These are phyloP conservation scores for Ericerus pela DNA, from an alignment of 1,140 invertebrate species.

Conservation along the genomic window DNA sequence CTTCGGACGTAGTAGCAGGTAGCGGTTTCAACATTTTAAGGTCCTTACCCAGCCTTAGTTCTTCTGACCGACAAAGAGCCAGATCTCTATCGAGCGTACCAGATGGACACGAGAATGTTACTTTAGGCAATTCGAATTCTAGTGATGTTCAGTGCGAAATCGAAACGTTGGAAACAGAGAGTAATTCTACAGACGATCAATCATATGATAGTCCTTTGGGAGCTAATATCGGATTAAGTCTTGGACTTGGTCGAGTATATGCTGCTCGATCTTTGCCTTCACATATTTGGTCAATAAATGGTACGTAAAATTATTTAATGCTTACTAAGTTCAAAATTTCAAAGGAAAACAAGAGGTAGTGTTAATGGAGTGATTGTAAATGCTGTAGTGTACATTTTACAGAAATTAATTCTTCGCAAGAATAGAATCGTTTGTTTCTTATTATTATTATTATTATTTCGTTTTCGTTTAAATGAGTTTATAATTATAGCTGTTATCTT, in stretches of 20 bases:
- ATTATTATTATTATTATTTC: too few relatives aligned
- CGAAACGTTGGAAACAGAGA: constrained; percentile 43
- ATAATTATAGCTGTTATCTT: too few relatives aligned
- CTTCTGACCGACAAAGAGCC: constrained; percentile 54
- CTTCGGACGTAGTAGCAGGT: constrained; percentile 41
- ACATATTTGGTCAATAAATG: constrained; percentile 79
- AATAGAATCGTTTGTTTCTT: too few relatives aligned
- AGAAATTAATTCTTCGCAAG: too few relatives aligned
- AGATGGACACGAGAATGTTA: constrained; percentile 34
- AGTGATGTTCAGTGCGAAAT: constrained; percentile 37
- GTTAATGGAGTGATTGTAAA: too few relatives aligned
- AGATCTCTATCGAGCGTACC: constrained; percentile 69
- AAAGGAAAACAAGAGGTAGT: too few relatives aligned
- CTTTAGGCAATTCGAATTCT: constrained; percentile 20
- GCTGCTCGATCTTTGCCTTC: constrained; percentile 75
- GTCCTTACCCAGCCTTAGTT: constrained; percentile 51
- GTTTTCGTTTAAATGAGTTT: too few relatives aligned
- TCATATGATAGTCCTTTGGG: constrained; percentile 28
- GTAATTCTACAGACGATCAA: constrained; percentile 36
- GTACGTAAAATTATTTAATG: constrained; percentile 38
- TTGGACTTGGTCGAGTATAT: constrained; percentile 50
- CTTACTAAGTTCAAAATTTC: too few relatives aligned
- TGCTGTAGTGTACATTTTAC: too few relatives aligned
- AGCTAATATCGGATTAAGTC: constrained; percentile 30
- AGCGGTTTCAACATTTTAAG: constrained; percentile 52